A percentile compares a stretch with the other conserved stretches of the same genome.
These are phyloP conservation scores for Torymus auratus DNA, from an alignment of 2,888 invertebrate genomes.

Conservation along the genomic window DNA sequence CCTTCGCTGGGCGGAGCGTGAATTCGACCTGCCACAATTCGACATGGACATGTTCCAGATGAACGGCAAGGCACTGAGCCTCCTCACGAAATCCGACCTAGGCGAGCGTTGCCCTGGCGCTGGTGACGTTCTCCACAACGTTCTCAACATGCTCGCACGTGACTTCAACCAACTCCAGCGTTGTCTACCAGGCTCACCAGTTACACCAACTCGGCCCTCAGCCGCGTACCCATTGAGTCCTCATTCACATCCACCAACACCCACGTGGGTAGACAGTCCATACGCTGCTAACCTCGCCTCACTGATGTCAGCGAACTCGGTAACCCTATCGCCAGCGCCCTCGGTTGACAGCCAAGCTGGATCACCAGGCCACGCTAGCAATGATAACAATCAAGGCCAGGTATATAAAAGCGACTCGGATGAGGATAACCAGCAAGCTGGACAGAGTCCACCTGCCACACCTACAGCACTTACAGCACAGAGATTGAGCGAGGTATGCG, in stretches of 20 bases:
- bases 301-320: conserved; percentile 89
- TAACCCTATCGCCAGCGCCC: conserved; percentile 93
- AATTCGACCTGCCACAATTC: conserved; percentile 93
- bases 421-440: conserved; percentile 82
- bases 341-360: conserved; percentile 92
- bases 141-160: conserved; percentile 90
- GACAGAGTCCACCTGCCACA: conserved; percentile 79
- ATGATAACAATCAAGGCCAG: conserved; percentile 81
- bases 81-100: conserved; percentile 92
- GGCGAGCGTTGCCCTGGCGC: conserved; percentile 94
- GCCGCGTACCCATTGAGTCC: conserved; percentile 87
- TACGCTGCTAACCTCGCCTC: conserved; percentile 83
- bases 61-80: conserved; percentile 97
- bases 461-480: conserved; percentile 77
- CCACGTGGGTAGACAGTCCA: conserved; percentile 82
- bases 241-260: conserved; percentile 89
- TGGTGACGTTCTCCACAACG: conserved; percentile 96
- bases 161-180: conserved; percentile 88
- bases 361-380: conserved; percentile 86
- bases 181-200: conserved; percentile 88
- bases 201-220: conserved; percentile 87
- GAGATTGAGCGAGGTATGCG: conserved; percentile 74
- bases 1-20: conserved; percentile 93
- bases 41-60: conserved; percentile 96
- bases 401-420: conserved; percentile 83